Evolutionary conservation across 2,797 vertebrate genomes (phyloP), one percentile per base, ranked within the genome.

Genomic region (Hydrophis major): DNA sequence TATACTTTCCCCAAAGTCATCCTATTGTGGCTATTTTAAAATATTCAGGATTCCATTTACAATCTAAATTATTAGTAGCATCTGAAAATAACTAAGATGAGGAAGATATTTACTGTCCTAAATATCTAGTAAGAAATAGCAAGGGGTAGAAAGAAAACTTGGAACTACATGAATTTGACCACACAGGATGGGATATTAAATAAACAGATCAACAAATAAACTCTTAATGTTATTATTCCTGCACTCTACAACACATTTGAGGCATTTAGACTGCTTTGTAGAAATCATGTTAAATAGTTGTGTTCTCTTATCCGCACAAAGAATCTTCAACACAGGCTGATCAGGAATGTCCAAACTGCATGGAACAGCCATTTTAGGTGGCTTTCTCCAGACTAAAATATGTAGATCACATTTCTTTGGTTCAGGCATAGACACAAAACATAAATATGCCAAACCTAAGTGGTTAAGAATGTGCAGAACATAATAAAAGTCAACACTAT

Each of bases 111-210:
- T 74, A 37, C 37, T 83, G 74, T 25, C 37, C 37, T 47, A 83
- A 83, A 83, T 47, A 83, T 83, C 91, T 66, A 59, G 74, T 37
- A 53, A 92, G 86, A 94, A 91, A 94, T 11, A 20, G 1, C 74
- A 95, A 86, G 55, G 92, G 89, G 89, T 1, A 66, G 92, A 92
- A 8, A 94, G 93, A 93, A 94, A 94, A 92, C 16, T 22, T 90
- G 94, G 93, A 32, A 93, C 56, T 91, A 0, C 0, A 95, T 89
- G 66, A 93, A 91, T 53, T 90, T 57, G 60, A 89, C 86, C 86
- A 93, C 92, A 91, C 61, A 60, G 92, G 94, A 63, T 86, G 94
- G 78, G 92, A 88, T 50, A 37, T 93, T 96, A 96, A 93, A 61
- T 94, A 87, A 92, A 83, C 2, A 93, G 47, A 89, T 83, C 55